Evolutionary conservation across 2,797 vertebrate species (phyloP).

Genomic region (Propithecus deckenii): DNA sequence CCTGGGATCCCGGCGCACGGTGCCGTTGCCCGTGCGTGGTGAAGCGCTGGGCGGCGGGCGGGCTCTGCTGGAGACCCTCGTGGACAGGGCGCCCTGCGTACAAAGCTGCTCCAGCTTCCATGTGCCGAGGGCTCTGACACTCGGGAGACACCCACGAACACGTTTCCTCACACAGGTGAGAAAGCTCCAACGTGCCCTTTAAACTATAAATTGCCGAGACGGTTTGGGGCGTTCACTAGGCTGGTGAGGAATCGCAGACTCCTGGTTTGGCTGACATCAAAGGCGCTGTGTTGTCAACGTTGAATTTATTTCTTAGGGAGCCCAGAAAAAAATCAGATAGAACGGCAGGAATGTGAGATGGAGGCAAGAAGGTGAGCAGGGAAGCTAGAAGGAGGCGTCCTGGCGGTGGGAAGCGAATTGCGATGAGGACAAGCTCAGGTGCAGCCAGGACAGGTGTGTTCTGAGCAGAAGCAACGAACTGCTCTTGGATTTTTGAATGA

Average conservation of each 20-base stretch:
- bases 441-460: too few species aligned
- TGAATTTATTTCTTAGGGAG: neutral
- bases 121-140: rapidly evolving
- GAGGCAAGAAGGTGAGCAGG: neutral
- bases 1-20: too few species aligned
- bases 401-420: neutral
- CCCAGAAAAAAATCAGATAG: neutral
- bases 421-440: neutral
- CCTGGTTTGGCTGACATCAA: conserved; percentile 41
- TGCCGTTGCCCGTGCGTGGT: rapidly evolving
- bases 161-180: neutral
- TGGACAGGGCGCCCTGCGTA: rapidly evolving
- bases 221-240: neutral
- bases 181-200: neutral
- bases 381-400: neutral
- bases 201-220: neutral
- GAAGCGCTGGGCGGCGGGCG: neutral
- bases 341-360: neutral
- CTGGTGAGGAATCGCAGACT: conserved; percentile 51
- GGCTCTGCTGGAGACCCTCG: neutral
- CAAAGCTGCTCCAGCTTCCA: neutral
- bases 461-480: neutral
- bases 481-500: neutral
- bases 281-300: neutral
- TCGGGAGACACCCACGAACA: rapidly evolving